phyloP scores from a whole-genome alignment of 2,113 vertebrate genomes.

The Cephalopterus ornatus region DNA sequence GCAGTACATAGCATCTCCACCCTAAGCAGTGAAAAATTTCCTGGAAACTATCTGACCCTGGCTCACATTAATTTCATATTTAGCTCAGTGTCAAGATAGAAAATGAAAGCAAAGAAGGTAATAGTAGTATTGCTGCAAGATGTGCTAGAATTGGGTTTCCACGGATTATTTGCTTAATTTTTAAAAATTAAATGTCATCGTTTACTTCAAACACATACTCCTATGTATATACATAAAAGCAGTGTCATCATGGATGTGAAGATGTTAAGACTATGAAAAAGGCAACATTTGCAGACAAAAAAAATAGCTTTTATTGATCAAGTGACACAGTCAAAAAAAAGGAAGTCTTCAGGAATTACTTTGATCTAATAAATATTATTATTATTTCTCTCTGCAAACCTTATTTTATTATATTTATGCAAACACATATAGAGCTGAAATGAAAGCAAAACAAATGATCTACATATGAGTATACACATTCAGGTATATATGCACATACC shows the following conservation, averaged over 20 bases:
- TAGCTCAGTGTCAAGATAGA: neutral
- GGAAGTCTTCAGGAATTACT: neutral
- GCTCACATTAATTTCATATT: neutral
- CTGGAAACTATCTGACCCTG: neutral
- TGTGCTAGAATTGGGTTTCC: neutral
- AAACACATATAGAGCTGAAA: neutral
- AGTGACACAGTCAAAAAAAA: neutral
- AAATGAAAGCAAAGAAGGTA: neutral
- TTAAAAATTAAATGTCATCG: neutral
- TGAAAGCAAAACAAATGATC: neutral
- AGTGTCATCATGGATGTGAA: neutral
- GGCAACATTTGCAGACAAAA: neutral
- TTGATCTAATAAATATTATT: neutral
- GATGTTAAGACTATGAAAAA: neutral
- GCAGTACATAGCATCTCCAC: neutral
- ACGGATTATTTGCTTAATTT: neutral
- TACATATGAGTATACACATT: neutral
- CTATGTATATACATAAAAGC: neutral
- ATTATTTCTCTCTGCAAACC: neutral
- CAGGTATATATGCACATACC: neutral
- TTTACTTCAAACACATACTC: neutral
- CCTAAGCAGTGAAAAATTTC: neutral
- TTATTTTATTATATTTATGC: neutral
- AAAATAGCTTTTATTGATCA: neutral
- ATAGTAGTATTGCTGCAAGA: neutral